Base-by-base conservation (phyloP, 2,888 invertebrate species). In the Agapostemon virescens region DNA sequence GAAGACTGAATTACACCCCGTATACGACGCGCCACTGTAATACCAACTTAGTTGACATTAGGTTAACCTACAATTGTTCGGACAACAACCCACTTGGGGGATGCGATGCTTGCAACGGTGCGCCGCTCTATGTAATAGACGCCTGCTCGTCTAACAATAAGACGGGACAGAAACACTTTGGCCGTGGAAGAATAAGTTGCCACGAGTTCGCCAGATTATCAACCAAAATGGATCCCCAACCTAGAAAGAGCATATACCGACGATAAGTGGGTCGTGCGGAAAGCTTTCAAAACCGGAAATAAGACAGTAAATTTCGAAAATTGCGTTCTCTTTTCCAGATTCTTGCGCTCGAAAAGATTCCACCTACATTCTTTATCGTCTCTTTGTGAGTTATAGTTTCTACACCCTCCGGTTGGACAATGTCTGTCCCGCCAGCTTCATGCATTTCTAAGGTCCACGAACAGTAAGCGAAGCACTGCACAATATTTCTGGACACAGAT, bases 41-140 rank as follows among this genome's bases (percentile, higher is more conserved):
- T 55, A 69, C 40, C 63, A 80, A 58, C 68, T 79, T 49, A 33
- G 58, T 58, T 79, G 80, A 79, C 73, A 55, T 79, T 79, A 79
- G 69, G 61, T 63, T 81, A 79, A 52, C 70, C 42, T 70, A 68
- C 80, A 70, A 79, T 70, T 74, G 79, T 61, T 36, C 52, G 67
- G 69, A 30, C 69, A 70, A 81, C 69, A 79, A 79, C 42, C 67
- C 80, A 38, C 79, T 61, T 26, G 79, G 74, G 79, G 64, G 74
- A 70, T 74, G 73, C 30, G 69, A 63, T 61, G 69, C 5, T 42
- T 36, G 69, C 58, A 23, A 66, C 42, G 38, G 68, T 33, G 17
- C 1, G 23, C 7, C 66, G 20, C 40, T 33, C 33, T 17, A 30
- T 26, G 26, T 40, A 67, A 49, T 40, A 66, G 69, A 79, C 55